phyloP scores from a whole-genome alignment of 2,113 vertebrate genomes.

The Macroglossus sobrinus region DNA sequence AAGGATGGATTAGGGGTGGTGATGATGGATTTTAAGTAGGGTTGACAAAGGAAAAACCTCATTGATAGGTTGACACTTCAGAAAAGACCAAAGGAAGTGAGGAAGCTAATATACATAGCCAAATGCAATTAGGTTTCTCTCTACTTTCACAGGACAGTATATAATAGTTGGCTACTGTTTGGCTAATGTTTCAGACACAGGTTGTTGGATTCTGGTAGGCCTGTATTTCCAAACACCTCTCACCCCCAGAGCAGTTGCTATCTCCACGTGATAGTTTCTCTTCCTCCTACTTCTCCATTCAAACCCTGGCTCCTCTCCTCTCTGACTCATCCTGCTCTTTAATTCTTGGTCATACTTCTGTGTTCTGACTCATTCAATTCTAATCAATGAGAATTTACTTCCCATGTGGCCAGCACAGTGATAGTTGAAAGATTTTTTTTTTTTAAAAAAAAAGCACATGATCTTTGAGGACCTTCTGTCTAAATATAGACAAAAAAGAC shows the following conservation, averaged over 20 bases:
- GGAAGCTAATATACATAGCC: not conserved
- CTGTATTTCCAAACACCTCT: not conserved
- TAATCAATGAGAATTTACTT: conserved; percentile 46
- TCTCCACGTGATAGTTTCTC: not conserved
- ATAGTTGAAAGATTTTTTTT: not conserved
- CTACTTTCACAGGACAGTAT: not conserved
- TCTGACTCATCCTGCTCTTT: conserved; percentile 46
- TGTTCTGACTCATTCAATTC: conserved; percentile 53
- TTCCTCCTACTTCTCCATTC: conserved; percentile 4
- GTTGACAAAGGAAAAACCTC: not conserved
- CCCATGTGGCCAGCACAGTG: not conserved
- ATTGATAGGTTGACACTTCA: not conserved
- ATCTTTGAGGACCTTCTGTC: not conserved
- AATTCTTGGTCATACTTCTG: conserved; percentile 29
- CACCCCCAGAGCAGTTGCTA: not conserved
- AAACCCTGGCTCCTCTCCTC: not conserved
- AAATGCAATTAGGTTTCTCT: not conserved
- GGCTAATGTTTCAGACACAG: not conserved
- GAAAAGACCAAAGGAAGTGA: not conserved
- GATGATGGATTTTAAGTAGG: not conserved
- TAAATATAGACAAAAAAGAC: not conserved
- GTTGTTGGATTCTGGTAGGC: not conserved
- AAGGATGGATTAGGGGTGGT: not conserved
- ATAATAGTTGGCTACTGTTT: not conserved
- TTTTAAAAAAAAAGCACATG: not conserved